Evolutionary conservation across 2,888 invertebrate genomes (phyloP), one percentile per base, ranked within the genome.

Genomic region (Drosophila longiperda): DNA sequence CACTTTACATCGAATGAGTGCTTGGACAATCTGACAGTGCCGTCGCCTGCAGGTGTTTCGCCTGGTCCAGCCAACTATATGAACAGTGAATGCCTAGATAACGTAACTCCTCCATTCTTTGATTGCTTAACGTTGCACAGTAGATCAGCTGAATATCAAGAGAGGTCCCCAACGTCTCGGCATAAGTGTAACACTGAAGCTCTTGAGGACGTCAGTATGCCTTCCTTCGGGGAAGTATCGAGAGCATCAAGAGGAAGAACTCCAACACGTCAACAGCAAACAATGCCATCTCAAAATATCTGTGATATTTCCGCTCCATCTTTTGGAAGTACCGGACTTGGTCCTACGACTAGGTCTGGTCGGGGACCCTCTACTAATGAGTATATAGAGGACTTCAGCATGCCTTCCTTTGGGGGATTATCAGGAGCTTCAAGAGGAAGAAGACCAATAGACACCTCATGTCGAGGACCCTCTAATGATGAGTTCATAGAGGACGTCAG

Each of bases 81-180:
- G 36, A 52, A 73, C 9, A 60, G 32, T 26, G 79, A 77, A 3
- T 72, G 55, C 29, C 50, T 73, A 29, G 50, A 66, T 9, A 58
- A 80, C 33, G 61, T 73, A 1, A 75, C 61, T 53, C 62, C 61
- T 4, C 78, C 75, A 7, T 73, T 73, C 1, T 66, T 60, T 59
- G 65, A 34, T 1, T 15, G 61, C 0, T 57, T 40, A 33, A 20
- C 26, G 26, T n/a, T 49, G 0, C 36, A 23, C 1, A 26, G 40
- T 6, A 38, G 48, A 62, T 11, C 32, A 12, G n/a, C 23, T 9
- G 36, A 42, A 11, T 4, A 36, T 32, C 42, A 40, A 2, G 58
- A 52, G 4, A 53, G 49, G 6, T 54, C 66, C 1, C 12, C 53
- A 61, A 20, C 53, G 7, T 34, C 57, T 1, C 38, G 45, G 26